Conservation (phyloP, 92 coral and sea anemone species). For the Actinernus sp. region DNA sequence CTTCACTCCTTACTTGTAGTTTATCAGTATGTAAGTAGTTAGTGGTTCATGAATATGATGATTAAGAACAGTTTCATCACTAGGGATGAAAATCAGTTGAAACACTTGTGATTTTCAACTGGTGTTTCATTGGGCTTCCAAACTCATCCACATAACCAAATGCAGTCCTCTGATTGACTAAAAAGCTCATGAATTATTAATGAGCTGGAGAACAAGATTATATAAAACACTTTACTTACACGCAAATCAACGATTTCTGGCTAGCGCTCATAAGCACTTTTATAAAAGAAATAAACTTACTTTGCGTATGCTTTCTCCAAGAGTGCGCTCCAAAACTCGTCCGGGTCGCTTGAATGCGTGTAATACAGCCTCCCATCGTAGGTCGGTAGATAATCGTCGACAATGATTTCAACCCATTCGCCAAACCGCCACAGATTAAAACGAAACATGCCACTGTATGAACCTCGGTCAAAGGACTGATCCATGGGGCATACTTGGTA, state of each 20-base stretch:
- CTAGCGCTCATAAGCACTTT: neutral
- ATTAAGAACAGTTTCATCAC: too few relatives aligned
- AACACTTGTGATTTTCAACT: too few relatives aligned
- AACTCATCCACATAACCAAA: too few relatives aligned
- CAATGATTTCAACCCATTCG: constrained; percentile 77
- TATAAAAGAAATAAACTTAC: constrained; percentile 28
- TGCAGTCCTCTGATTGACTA: too few relatives aligned
- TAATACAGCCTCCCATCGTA: constrained; percentile 61
- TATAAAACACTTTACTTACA: neutral
- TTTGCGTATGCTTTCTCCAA: constrained; percentile 85
- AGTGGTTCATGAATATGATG: too few relatives aligned
- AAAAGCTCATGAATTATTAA: too few relatives aligned
- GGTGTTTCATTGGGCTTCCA: too few relatives aligned
- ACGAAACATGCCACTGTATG: constrained; percentile 81
- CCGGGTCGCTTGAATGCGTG: constrained; percentile 66
- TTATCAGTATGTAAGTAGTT: too few relatives aligned
- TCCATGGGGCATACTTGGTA: constrained; percentile 73
- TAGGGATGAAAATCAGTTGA: too few relatives aligned
- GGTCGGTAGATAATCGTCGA: constrained; percentile 82
- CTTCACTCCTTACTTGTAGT: too few relatives aligned
- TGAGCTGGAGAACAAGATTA: too few relatives aligned
- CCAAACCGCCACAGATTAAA: constrained; percentile 90
- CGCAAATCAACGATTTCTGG: too few relatives aligned
- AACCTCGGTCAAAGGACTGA: constrained; percentile 75
- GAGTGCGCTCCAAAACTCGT: constrained; percentile 86